Evolutionary conservation across 1,140 invertebrate species (phyloP).

Genomic region (Protaetia brevitarsis): DNA sequence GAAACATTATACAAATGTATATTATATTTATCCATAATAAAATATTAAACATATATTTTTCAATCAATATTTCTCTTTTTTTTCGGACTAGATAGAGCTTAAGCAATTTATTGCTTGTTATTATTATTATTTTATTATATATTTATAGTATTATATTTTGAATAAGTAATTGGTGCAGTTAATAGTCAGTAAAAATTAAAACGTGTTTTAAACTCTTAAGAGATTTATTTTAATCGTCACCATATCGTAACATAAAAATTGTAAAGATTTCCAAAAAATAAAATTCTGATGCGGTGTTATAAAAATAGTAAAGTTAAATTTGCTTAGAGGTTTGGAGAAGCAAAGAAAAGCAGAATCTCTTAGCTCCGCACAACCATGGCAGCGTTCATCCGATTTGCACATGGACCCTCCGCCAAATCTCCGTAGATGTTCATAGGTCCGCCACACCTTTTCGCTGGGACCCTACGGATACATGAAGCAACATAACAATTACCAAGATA

Average conservation of each 20-base stretch:
- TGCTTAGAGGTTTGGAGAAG: background rate
- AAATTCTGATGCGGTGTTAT: background rate
- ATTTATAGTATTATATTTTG: too few relatives aligned
- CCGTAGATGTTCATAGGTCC: constrained; percentile 48
- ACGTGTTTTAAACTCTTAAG: background rate
- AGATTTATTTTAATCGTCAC: background rate
- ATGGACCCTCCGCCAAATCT: constrained; percentile 53
- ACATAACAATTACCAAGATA: background rate
- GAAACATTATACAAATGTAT: too few relatives aligned
- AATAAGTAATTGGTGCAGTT: too few relatives aligned
- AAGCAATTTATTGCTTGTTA: too few relatives aligned
- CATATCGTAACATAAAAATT: background rate
- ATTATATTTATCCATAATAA: too few relatives aligned
- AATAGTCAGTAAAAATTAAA: background rate
- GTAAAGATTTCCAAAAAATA: constrained; percentile 9
- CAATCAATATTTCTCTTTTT: too few relatives aligned
- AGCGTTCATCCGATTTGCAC: constrained; percentile 51
- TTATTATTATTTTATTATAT: too few relatives aligned
- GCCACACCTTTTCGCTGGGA: constrained; percentile 53
- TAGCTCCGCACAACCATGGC: constrained; percentile 48
- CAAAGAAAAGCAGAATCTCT: background rate
- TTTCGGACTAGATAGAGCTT: too few relatives aligned
- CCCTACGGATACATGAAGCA: constrained; percentile 46
- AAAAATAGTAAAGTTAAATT: background rate
- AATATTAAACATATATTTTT: too few relatives aligned